Percentiles rank a stretch among this genome's conserved stretches.
phyloP scores from a whole-genome alignment of 2,888 invertebrate species.

The Yponomeuta sedellus region DNA sequence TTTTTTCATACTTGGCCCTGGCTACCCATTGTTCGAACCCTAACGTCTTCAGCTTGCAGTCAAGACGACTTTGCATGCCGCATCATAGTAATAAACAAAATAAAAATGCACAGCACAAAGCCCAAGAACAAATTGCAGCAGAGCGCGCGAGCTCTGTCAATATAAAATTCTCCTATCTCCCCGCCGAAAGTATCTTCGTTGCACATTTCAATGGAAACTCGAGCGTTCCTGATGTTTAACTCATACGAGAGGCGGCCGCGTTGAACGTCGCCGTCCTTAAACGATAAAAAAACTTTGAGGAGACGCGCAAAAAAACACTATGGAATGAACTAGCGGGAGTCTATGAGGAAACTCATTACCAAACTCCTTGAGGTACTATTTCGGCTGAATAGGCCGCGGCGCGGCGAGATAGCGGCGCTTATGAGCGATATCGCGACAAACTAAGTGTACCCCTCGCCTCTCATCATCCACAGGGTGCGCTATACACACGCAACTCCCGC shows the following conservation, averaged over 20 bases:
- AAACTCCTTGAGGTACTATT: slow-evolving; percentile 72
- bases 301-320: slow-evolving; percentile 42
- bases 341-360: slow-evolving; percentile 69
- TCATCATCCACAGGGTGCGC: no score
- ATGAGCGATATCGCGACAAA: slow-evolving; percentile 71
- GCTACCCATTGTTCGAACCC: no score
- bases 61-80: no score
- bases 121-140: neutral
- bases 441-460: slow-evolving; percentile 44
- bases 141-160: neutral
- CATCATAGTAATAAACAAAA: no score
- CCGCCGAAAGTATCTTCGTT: slow-evolving; percentile 2
- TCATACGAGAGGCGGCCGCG: slow-evolving; percentile 7
- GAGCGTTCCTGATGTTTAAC: slow-evolving; percentile 4
- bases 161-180: neutral
- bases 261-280: slow-evolving; percentile 12
- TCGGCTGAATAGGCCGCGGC: slow-evolving; percentile 60
- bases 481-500: no score
- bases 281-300: slow-evolving; percentile 15
- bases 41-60: no score
- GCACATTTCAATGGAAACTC: slow-evolving; percentile 2
- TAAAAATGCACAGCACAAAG: neutral
- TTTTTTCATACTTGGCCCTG: no score
- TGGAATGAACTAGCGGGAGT: slow-evolving; percentile 46
- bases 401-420: slow-evolving; percentile 62